Evolutionary conservation across 2,888 invertebrate genomes (phyloP).

Genomic region (Dione vanillae): DNA sequence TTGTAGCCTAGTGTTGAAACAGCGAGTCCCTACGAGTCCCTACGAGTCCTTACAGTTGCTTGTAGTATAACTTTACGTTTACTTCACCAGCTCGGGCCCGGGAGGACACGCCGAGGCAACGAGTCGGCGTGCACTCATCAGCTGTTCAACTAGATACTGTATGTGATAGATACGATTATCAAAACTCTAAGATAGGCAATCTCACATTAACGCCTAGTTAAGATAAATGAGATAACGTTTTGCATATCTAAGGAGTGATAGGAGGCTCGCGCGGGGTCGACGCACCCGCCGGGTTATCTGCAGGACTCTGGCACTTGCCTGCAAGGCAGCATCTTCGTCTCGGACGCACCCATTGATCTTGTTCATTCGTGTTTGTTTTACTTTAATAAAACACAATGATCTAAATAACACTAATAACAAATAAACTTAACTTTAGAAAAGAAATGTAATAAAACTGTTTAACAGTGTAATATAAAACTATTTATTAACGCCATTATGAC

Average conservation of each 20-base stretch:
- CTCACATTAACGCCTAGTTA: slow-evolving; percentile 80
- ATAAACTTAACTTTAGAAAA: not conserved
- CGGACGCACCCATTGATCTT: not conserved
- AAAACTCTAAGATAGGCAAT: slow-evolving; percentile 75
- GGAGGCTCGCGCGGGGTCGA: slow-evolving; percentile 66
- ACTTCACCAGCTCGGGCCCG: not conserved
- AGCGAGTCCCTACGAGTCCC: slow-evolving; percentile 43
- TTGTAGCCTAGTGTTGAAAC: slow-evolving; percentile 64
- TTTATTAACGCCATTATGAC: not conserved
- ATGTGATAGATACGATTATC: slow-evolving; percentile 80
- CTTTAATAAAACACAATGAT: not conserved
- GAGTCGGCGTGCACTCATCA: slow-evolving; percentile 49
- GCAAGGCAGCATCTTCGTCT: not conserved
- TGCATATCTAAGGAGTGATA: slow-evolving; percentile 78
- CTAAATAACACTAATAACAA: not conserved
- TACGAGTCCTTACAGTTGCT: slow-evolving; percentile 45
- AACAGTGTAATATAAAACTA: not conserved
- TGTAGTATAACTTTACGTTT: not conserved
- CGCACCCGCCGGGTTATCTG: slow-evolving; percentile 54
- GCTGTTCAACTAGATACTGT: slow-evolving; percentile 68
- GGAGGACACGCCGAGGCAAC: not conserved
- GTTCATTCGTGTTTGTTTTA: not conserved
- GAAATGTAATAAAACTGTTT: no score
- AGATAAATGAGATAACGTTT: slow-evolving; percentile 82
- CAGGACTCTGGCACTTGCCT: slow-evolving; percentile 5